A percentile compares a stretch with the other conserved stretches of the same genome.
Conservation (phyloP, 2,888 invertebrate genomes). For the Ypsolopha scabrella region DNA sequence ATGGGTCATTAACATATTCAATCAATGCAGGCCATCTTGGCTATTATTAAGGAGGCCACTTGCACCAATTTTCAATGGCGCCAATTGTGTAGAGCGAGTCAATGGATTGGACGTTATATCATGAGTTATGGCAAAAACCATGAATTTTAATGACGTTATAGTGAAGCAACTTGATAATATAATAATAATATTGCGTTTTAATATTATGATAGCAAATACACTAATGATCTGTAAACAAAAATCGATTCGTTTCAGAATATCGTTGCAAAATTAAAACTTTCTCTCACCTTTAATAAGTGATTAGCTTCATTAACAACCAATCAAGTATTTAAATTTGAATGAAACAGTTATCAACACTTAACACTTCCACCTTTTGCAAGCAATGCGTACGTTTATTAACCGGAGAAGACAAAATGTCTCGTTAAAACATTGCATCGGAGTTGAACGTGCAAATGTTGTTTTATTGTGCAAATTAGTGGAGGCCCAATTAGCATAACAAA, state of each 20-base stretch:
- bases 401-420: conserved; percentile 18
- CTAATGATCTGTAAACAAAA: no score
- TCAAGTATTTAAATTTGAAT: conserved; percentile 3
- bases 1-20: no score
- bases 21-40: conserved; percentile 4
- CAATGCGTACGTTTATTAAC: not conserved
- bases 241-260: not conserved
- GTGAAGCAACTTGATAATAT: no score
- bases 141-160: not conserved
- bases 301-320: not conserved
- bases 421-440: conserved; percentile 27
- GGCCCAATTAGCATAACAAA: conserved; percentile 57
- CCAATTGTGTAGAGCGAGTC: conserved; percentile 27
- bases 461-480: conserved; percentile 57
- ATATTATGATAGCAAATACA: no score
- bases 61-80: conserved; percentile 46
- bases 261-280: not conserved
- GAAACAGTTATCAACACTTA: conserved; percentile 9
- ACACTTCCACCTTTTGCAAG: not conserved
- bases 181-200: no score
- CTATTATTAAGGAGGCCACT: conserved; percentile 31
- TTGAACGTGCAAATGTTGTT: conserved; percentile 29
- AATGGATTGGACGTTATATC: conserved; percentile 14
- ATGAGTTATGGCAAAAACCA: not conserved
- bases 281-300: not conserved